Evolutionary conservation across 2,113 vertebrate species (phyloP).

Genomic region (Lanius collurio): DNA sequence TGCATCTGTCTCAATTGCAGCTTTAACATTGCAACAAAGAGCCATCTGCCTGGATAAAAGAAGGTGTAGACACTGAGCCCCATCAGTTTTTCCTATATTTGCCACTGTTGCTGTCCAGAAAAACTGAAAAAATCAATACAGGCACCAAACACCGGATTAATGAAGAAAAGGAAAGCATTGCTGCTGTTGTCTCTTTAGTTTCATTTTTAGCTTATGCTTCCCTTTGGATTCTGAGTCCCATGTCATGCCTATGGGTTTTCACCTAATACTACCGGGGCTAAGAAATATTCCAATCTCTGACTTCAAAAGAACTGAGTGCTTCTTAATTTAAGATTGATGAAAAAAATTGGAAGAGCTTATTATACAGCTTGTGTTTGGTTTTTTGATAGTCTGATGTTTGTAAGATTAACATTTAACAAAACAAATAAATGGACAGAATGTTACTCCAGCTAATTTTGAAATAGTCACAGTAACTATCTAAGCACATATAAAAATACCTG

Average conservation of each 20-base stretch:
- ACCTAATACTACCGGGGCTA: neutral
- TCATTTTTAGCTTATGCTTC: neutral
- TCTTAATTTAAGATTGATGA: neutral
- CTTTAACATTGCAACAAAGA: neutral
- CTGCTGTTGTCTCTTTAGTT: neutral
- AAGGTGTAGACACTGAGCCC: neutral
- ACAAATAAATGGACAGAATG: neutral
- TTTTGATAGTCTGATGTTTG: neutral
- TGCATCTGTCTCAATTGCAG: neutral
- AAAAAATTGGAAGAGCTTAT: neutral
- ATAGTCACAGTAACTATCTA: neutral
- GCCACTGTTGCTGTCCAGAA: neutral
- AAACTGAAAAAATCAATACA: neutral
- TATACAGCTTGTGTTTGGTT: neutral
- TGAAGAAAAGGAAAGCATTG: neutral
- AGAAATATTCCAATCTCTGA: neutral
- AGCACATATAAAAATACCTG: neutral
- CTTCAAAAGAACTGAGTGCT: neutral
- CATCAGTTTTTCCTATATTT: neutral
- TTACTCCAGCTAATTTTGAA: neutral
- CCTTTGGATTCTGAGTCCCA: neutral
- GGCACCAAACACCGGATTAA: rapidly evolving
- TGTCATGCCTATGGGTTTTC: neutral
- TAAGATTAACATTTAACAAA: neutral
- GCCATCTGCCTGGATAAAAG: neutral